Conservation (phyloP, 2,888 invertebrate genomes). For the Bursaphelenchus okinawaensis region DNA sequence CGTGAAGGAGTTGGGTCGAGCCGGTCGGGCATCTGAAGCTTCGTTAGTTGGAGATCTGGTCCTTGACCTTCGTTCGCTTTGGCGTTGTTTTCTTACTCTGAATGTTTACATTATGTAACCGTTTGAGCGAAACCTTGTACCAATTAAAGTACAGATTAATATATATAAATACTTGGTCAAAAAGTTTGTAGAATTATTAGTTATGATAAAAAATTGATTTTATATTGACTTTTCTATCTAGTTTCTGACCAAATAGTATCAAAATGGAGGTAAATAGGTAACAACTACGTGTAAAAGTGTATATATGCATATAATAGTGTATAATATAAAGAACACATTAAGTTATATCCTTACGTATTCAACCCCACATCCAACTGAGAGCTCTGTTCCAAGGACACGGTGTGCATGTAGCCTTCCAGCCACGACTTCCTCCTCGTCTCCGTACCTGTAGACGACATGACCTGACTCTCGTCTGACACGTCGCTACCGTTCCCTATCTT, state of each 20-base stretch:
- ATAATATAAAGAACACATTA: not conserved
- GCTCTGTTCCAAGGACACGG: slow-evolving; percentile 24
- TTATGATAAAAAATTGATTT: no score
- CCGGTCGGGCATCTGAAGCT: slow-evolving; percentile 26
- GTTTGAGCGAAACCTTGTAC: no score
- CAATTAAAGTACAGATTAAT: no score
- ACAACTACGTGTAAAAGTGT: not conserved
- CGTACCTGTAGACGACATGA: slow-evolving; percentile 20
- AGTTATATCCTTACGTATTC: not conserved
- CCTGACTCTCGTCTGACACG: slow-evolving; percentile 32
- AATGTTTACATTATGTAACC: no score
- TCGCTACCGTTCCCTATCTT: slow-evolving; percentile 44
- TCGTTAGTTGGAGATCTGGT: slow-evolving; percentile 44
- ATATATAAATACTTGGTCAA: no score
- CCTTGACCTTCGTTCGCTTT: slow-evolving; percentile 38
- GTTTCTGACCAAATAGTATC: slow-evolving; percentile 11
- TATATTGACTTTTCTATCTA: no score
- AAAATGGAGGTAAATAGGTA: not conserved
- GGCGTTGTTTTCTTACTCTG: slow-evolving; percentile 18
- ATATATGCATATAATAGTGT: not conserved
- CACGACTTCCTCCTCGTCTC: slow-evolving; percentile 48
- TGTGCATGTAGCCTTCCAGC: slow-evolving; percentile 47
- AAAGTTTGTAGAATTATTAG: no score
- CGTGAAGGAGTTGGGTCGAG: slow-evolving; percentile 52
- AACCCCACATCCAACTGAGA: slow-evolving; percentile 6